Evolutionary conservation across 1,140 invertebrate genomes (phyloP), one percentile per base, ranked within the genome.

Genomic region (Listronotus oregonensis): DNA sequence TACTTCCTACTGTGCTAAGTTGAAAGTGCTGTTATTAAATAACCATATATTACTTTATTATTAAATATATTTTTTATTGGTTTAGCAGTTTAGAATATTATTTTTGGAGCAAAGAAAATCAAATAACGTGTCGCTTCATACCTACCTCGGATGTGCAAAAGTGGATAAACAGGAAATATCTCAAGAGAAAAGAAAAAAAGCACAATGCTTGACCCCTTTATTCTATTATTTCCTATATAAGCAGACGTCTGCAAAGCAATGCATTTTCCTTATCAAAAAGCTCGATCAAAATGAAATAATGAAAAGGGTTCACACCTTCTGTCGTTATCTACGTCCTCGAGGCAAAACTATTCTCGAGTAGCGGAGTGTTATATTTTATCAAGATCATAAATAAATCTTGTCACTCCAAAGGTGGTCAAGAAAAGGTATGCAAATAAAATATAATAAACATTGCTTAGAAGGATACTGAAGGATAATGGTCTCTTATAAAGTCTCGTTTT

Each of bases 301-400:
- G 67, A 42, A 68, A 68, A 68, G 67, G 67, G 67, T 68, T 68
- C 67, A 65, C 67, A 68, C 67, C 67, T 68, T 68, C 62, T 50
- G 43, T 54, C 56, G 56, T 59, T 59, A 59, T 59, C 43, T 49
- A 37, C 34, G 47, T 17, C 32, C 59, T 34, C 34, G 14, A 37
- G 50, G 59, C 47, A 32, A 50, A 18, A 37, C 40, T 47, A 55
- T 47, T 46, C 44, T 40, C 56, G 56, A 59, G 56, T 59, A 59
- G 56, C 56, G 37, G 17, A 59, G 56, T 59, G 55, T 57, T 57
- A 49, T 59, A 59, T 59, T 64, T 67, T 67, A 67, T 67, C 66
- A 67, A 59, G 66, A 67, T 67, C 60, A 31, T 43, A 52, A 57
- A 67, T 67, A 67, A 67, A 67, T 67, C 54, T 67, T 57, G 60